phyloP scores from a whole-genome alignment of 2,113 vertebrate genomes.

The Cyanoliseus patagonus region DNA sequence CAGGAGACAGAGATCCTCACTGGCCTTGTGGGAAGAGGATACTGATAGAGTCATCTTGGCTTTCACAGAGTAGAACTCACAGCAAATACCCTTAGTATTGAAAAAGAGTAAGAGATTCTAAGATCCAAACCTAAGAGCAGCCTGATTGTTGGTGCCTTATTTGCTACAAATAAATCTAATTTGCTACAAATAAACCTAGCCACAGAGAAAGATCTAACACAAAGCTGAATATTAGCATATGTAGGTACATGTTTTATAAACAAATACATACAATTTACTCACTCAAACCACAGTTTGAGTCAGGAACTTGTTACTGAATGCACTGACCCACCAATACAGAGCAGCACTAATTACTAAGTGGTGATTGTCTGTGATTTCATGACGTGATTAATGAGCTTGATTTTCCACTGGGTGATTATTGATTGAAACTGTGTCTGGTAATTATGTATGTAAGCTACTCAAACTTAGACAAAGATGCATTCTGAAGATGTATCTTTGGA shows the following conservation, averaged over 20 bases:
- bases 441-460: background rate
- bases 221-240: background rate
- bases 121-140: background rate
- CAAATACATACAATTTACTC: background rate
- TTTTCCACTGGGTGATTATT: background rate
- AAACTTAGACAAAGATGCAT: background rate
- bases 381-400: constrained; percentile 28
- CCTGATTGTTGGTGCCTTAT: background rate
- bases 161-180: background rate
- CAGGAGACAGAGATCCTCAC: background rate
- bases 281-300: background rate
- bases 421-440: background rate
- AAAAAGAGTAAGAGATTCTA: background rate
- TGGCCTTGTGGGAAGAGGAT: background rate
- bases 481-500: background rate
- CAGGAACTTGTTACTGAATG: background rate
- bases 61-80: background rate
- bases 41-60: background rate
- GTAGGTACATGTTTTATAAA: background rate
- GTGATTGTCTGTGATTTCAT: background rate
- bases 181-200: background rate
- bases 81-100: background rate
- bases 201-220: background rate
- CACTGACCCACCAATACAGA: background rate
- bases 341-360: background rate